Evolutionary conservation across 23 tunicate genomes (phyloP).

Genomic region (Clavelina lepadiformis): DNA sequence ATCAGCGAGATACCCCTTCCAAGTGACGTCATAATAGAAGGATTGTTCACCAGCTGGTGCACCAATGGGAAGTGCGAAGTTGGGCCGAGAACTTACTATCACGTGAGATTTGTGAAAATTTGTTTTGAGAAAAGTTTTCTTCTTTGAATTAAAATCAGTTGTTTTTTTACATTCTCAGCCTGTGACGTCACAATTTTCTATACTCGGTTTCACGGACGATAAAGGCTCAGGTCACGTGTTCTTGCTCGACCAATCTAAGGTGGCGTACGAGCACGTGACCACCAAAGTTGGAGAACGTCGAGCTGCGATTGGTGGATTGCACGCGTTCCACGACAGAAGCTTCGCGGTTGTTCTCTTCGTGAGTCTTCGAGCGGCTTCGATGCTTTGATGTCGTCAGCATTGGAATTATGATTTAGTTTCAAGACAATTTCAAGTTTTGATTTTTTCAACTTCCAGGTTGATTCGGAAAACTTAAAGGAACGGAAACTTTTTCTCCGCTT

Average conservation of each 20-base stretch:
- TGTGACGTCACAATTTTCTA: constrained; percentile 22
- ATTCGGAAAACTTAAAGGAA: neutral
- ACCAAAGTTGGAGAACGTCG: constrained; percentile 26
- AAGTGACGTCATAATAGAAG: constrained; percentile 18
- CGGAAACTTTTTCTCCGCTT: constrained; percentile 49
- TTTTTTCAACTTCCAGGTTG: constrained; percentile 16
- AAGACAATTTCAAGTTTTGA: too few species aligned
- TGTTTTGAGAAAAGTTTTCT: neutral
- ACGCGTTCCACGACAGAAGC: constrained; percentile 66
- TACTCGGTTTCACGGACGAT: constrained; percentile 49
- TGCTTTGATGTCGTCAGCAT: neutral
- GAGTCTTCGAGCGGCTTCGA: neutral
- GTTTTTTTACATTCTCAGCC: too few species aligned
- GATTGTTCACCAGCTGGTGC: constrained; percentile 51
- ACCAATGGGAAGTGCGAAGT: constrained; percentile 39
- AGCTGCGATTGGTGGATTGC: constrained; percentile 46
- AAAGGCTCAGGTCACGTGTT: constrained; percentile 36
- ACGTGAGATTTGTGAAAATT: constrained; percentile 49
- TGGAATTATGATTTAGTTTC: neutral
- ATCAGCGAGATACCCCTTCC: constrained; percentile 22
- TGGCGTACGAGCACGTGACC: constrained; percentile 16
- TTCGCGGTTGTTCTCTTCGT: constrained; percentile 58
- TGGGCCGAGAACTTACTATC: constrained; percentile 74
- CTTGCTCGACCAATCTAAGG: constrained; percentile 20
- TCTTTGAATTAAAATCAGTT: neutral